Evolutionary conservation across 2,113 vertebrate genomes (phyloP), one percentile per base, ranked within the genome.

Genomic region (Lagopus muta): DNA sequence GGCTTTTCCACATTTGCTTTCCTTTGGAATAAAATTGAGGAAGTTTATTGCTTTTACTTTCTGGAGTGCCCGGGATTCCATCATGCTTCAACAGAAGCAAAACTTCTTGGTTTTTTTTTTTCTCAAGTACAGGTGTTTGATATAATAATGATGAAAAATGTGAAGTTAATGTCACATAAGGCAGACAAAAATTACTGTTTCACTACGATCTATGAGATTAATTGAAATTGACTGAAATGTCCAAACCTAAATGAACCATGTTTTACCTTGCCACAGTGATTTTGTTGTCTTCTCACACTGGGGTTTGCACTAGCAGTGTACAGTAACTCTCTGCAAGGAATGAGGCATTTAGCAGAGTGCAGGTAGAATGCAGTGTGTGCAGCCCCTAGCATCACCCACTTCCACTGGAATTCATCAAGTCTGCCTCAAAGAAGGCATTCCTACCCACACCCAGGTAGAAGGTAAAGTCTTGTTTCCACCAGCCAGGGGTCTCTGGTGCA

Each of bases 41-140:
- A 67, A 93, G 74, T 27, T 18, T 48, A 69, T 43, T 47, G 72
- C 10, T 78, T 42, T 54, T 40, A 2, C 32, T 64, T 77, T 19
- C 64, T 61, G 43, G 19, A 38, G 47, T 6, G 21, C 4, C 83
- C 32, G 64, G 69, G 74, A 88, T 81, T 69, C 60, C 76, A 86
- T 25, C 20, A 43, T n/a, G 55, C 7, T 55, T 84, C 76, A 67
- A 61, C 24, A 79, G 0, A 0, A 84, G 25, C 25, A 78, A 92
- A 89, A 78, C 19, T 45, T 84, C 73, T 91, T 34, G 87, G 87
- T 93, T 96, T 77, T 90, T 34, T 34, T 89, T 93, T 94, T 52
- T 38, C 72, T 64, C 66, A 78, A 65, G 71, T 90, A 72, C 78
- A 84, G 61, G 52, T 65, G 52, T 24, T 73, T 34, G 20, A 58